phyloP scores from a whole-genome alignment of 2,797 vertebrate species.

The Pitangus sulphuratus region DNA sequence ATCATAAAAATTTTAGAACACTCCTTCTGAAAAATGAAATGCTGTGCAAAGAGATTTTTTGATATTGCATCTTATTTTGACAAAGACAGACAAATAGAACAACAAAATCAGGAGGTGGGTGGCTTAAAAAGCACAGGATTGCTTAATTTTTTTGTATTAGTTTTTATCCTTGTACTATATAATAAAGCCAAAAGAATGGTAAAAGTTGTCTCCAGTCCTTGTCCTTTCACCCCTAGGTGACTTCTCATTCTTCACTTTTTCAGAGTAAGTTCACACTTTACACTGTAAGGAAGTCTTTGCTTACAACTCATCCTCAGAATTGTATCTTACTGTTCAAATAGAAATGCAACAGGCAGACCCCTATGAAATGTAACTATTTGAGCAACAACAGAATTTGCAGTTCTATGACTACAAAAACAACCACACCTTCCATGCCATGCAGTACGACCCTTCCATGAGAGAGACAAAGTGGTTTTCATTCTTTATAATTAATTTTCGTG shows the following conservation, averaged over 20 bases:
- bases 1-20: background rate
- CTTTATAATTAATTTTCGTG: background rate
- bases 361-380: background rate
- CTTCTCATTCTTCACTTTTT: background rate
- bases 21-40: background rate
- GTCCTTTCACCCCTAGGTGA: background rate
- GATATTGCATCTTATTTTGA: background rate
- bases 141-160: background rate
- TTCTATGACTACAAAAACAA: background rate
- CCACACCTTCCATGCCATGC: fast-evolving
- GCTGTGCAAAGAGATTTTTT: background rate
- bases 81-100: background rate
- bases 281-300: background rate
- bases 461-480: background rate
- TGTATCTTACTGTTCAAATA: background rate
- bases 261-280: background rate
- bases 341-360: background rate
- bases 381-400: background rate
- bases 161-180: background rate
- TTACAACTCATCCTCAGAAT: background rate
- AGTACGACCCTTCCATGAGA: background rate
- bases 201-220: background rate
- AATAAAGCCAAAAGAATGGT: background rate
- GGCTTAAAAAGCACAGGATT: background rate
- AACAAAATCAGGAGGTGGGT: background rate